Conservation (phyloP, 2,797 vertebrate species). For the Ctenochaetus hawaiiensis region DNA sequence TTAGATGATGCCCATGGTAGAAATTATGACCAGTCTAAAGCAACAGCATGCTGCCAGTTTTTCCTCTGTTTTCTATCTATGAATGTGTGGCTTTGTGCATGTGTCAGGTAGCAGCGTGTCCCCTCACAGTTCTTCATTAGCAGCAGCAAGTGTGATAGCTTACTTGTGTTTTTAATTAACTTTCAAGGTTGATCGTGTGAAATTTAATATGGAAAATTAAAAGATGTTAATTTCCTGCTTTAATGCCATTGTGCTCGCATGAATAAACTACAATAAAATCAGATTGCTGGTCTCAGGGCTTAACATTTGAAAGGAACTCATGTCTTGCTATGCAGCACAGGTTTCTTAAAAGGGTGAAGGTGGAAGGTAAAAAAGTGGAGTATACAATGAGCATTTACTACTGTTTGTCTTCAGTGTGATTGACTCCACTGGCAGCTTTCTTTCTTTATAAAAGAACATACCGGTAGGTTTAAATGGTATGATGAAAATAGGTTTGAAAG, state of each 20-base stretch:
- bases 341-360: constrained; percentile 23
- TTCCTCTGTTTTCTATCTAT: constrained; percentile 29
- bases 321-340: constrained; percentile 24
- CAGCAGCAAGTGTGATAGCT: constrained; percentile 48
- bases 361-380: constrained; percentile 39
- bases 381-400: constrained; percentile 39
- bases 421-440: constrained; percentile 41
- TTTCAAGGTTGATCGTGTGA: constrained; percentile 85
- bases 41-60: constrained; percentile 38
- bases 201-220: constrained; percentile 88
- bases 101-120: constrained; percentile 32
- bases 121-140: constrained; percentile 22
- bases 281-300: constrained; percentile 62
- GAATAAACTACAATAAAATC: constrained; percentile 83
- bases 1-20: constrained; percentile 50
- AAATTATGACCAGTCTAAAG: constrained; percentile 65
- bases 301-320: constrained; percentile 51
- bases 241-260: constrained; percentile 73
- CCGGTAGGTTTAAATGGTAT: constrained; percentile 19
- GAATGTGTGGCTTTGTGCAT: constrained; percentile 44
- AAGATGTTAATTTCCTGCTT: constrained; percentile 86
- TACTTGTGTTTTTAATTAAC: constrained; percentile 84
- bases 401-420: constrained; percentile 48
- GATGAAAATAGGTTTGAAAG: constrained; percentile 16
- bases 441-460: constrained; percentile 42